These are phyloP conservation scores for Drosophila persimilis DNA, from an alignment of 1,140 invertebrate species.

Conservation along the genomic window DNA sequence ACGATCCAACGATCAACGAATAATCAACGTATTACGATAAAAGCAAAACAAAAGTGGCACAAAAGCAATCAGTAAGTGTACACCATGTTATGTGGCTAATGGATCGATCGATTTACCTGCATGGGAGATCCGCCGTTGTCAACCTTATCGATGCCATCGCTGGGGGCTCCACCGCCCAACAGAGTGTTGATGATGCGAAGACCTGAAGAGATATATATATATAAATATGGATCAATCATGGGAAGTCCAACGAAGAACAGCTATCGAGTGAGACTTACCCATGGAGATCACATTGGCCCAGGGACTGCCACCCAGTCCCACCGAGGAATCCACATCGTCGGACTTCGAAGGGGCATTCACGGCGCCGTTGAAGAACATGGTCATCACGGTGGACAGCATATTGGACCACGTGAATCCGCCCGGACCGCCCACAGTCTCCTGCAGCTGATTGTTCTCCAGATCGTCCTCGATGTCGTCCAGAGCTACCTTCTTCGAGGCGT, in stretches of 20 bases:
- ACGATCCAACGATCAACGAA: conserved; percentile 35
- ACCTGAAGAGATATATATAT: conserved; percentile 79
- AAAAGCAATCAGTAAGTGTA: conserved; percentile 56
- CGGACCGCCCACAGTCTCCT: conserved; percentile 85
- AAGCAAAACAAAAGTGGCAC: conserved; percentile 62
- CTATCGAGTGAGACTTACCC: conserved; percentile 73
- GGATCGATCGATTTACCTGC: conserved; percentile 87
- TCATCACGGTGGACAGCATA: conserved; percentile 89
- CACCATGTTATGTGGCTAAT: conserved; percentile 36
- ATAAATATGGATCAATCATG: neutral
- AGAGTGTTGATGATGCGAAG: conserved; percentile 92
- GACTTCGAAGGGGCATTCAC: conserved; percentile 90
- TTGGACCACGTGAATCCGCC: conserved; percentile 93
- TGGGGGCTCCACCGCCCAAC: conserved; percentile 88
- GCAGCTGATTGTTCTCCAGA: conserved; percentile 90
- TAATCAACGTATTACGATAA: conserved; percentile 38
- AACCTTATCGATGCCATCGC: conserved; percentile 94
- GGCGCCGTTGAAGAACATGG: conserved; percentile 91
- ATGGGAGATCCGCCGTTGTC: conserved; percentile 92
- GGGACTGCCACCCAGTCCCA: conserved; percentile 87
- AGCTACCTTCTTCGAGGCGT: conserved; percentile 93
- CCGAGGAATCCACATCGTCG: conserved; percentile 88
- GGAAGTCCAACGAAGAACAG: neutral
- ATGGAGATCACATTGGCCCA: conserved; percentile 94
- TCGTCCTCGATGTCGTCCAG: conserved; percentile 91